Conservation (phyloP, 2,113 vertebrate genomes). For the Sylvilagus bachmani region DNA sequence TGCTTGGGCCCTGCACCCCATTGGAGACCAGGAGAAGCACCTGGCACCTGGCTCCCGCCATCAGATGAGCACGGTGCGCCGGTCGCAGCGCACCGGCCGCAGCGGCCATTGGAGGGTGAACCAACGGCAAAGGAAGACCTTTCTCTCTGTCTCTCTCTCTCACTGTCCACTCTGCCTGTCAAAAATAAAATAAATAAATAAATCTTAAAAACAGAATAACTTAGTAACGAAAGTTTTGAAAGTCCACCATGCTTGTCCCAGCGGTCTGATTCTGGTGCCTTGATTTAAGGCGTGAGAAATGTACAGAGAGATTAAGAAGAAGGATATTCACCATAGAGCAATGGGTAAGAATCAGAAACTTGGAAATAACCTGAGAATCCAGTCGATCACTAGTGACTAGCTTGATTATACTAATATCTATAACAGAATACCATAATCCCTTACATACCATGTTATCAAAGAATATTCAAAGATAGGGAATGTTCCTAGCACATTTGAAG, state of each 20-base stretch:
- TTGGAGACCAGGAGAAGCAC: too few species aligned
- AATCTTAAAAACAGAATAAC: neutral
- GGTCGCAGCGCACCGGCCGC: too few species aligned
- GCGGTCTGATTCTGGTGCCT: neutral
- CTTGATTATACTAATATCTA: neutral
- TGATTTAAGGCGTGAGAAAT: neutral
- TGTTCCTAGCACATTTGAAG: neutral
- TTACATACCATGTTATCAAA: neutral
- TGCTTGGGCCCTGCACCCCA: too few species aligned
- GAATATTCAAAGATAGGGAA: neutral
- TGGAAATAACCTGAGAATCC: neutral
- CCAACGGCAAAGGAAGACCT: too few species aligned
- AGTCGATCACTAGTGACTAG: slow-evolving; percentile 11
- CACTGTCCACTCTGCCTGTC: too few species aligned
- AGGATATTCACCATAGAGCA: neutral
- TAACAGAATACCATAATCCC: neutral
- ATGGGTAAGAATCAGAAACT: slow-evolving; percentile 1
- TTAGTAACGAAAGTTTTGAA: neutral
- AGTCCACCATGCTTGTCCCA: neutral
- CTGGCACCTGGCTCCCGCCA: too few species aligned
- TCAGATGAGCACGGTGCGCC: too few species aligned
- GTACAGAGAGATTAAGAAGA: slow-evolving; percentile 30
- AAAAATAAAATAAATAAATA: too few species aligned
- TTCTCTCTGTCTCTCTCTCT: too few species aligned
- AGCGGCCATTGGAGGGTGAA: too few species aligned